Evolutionary conservation across 1,140 invertebrate species (phyloP).

Genomic region (Drosophila nigrodunni): DNA sequence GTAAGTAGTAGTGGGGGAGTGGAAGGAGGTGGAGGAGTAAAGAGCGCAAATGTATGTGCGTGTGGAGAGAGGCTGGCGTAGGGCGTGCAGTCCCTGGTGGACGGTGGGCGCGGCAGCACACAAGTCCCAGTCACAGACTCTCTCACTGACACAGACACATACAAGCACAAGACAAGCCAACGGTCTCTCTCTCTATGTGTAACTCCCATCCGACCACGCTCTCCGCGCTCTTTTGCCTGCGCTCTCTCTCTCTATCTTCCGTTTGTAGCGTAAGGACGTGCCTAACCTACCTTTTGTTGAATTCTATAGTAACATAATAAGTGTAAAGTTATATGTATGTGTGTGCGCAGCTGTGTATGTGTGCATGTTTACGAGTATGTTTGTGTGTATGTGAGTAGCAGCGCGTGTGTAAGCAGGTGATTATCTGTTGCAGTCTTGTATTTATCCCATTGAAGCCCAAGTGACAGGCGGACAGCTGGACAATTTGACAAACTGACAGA

Average conservation of each 20-base stretch:
- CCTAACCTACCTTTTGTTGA: slow-evolving; percentile 80
- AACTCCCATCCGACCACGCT: slow-evolving; percentile 2
- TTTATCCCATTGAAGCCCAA: slow-evolving; percentile 76
- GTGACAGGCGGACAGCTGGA: slow-evolving; percentile 37
- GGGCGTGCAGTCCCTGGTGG: slow-evolving; percentile 20
- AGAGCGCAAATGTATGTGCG: neutral
- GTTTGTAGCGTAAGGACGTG: slow-evolving; percentile 51
- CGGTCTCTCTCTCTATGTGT: neutral
- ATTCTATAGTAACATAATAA: slow-evolving; percentile 76
- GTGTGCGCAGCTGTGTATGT: slow-evolving; percentile 13
- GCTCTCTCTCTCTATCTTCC: slow-evolving; percentile 8
- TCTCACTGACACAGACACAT: neutral
- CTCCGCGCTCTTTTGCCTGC: slow-evolving; percentile 16
- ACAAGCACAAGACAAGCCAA: no score
- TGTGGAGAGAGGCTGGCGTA: slow-evolving; percentile 21
- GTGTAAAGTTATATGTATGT: slow-evolving; percentile 16
- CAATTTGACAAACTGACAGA: slow-evolving; percentile 5
- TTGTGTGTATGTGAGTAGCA: slow-evolving; percentile 17
- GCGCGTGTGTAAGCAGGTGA: slow-evolving; percentile 79
- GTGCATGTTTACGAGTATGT: slow-evolving; percentile 7
- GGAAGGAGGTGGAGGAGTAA: neutral
- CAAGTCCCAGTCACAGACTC: slow-evolving; percentile 8
- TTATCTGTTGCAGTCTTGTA: slow-evolving; percentile 79
- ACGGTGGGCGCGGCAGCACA: slow-evolving; percentile 71
- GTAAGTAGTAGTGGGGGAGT: neutral